These are phyloP conservation scores for Chionodraco myersi DNA, from an alignment of 2,113 vertebrate species.

Conservation along the genomic window DNA sequence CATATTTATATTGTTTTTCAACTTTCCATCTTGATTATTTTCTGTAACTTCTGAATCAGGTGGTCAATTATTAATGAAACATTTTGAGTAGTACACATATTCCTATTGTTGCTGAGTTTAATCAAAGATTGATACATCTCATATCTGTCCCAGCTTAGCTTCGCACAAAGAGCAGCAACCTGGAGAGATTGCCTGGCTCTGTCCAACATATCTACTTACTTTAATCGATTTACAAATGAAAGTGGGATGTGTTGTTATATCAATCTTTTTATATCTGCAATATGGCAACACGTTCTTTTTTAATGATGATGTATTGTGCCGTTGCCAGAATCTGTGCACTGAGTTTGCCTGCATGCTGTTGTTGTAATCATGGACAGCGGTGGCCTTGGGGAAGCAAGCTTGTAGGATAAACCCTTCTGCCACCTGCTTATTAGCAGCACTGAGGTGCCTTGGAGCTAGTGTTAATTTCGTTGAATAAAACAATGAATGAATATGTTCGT, in stretches of 20 bases:
- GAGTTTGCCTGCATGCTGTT: constrained; percentile 21
- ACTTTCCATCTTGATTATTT: not conserved
- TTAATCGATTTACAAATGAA: not conserved
- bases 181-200: not conserved
- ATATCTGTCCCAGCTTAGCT: not conserved
- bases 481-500: no score
- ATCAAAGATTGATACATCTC: not conserved
- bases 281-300: not conserved
- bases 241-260: not conserved
- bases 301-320: no score
- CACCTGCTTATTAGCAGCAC: not conserved
- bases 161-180: not conserved
- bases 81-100: not conserved
- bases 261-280: not conserved
- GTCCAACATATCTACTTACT: not conserved
- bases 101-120: not conserved
- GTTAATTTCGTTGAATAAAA: no score
- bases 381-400: not conserved
- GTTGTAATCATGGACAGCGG: not conserved
- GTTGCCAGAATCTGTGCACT: not conserved
- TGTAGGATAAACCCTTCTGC: not conserved
- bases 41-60: not conserved
- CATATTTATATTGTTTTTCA: not conserved
- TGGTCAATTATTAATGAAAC: not conserved
- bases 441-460: constrained; percentile 2